Conservation (phyloP, 2,113 vertebrate species). For the rat (Rattus norvegicus) region GRCr8 NC_086031.1:93650001-93650500, state of each 20-base stretch:
- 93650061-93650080: not conserved
- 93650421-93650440: slow-evolving; percentile 1
- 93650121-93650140: not conserved
- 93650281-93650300: not conserved
- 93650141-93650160: not conserved
- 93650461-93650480: not conserved
- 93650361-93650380: not conserved
- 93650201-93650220: not conserved
- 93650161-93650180: not conserved
- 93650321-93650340: not conserved
- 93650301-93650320: not conserved
- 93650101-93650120: not conserved
- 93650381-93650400: not conserved
- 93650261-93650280: slow-evolving; percentile 8
- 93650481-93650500: not conserved
- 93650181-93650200: not conserved
- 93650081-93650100: not conserved
- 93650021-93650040: not conserved
- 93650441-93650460: not conserved
- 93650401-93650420: slow-evolving; percentile 29
- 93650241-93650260: slow-evolving; percentile 23
- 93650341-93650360: not conserved
- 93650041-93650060: not conserved
- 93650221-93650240: not conserved
- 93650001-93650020: not conserved